Evolutionary conservation across 2,888 invertebrate genomes (phyloP).

Genomic region (Aspidiotus rigidus): DNA sequence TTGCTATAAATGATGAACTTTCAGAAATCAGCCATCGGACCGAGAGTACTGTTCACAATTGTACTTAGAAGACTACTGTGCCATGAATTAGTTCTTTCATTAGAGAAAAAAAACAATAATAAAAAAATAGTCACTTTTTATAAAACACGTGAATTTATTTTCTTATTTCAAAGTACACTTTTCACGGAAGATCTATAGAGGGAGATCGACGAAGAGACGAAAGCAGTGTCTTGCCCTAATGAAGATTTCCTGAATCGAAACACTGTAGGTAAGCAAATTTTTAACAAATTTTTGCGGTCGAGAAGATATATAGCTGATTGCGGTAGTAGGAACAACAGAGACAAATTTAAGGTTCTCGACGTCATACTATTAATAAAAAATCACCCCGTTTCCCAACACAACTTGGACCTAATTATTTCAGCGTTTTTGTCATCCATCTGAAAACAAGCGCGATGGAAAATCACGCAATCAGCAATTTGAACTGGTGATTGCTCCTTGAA

Average conservation of each 20-base stretch:
- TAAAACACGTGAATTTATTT: neutral
- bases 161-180: too few relatives aligned
- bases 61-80: too few relatives aligned
- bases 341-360: neutral
- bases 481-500: too few relatives aligned
- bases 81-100: too few relatives aligned
- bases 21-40: neutral
- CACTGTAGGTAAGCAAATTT: neutral
- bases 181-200: too few relatives aligned
- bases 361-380: neutral
- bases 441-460: too few relatives aligned
- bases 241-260: too few relatives aligned
- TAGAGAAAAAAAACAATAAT: neutral
- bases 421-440: too few relatives aligned
- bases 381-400: neutral
- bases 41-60: neutral
- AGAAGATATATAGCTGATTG: neutral
- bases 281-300: neutral
- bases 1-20: constrained; percentile 23
- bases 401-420: too few relatives aligned
- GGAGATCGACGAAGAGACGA: too few relatives aligned
- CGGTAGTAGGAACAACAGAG: neutral
- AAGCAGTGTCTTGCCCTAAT: too few relatives aligned
- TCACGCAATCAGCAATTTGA: too few relatives aligned
- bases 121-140: neutral